Percentiles rank a stretch among this genome's conserved stretches.
Evolutionary conservation across 2,888 invertebrate species (phyloP).

Genomic region (Diplazon laetatorius): DNA sequence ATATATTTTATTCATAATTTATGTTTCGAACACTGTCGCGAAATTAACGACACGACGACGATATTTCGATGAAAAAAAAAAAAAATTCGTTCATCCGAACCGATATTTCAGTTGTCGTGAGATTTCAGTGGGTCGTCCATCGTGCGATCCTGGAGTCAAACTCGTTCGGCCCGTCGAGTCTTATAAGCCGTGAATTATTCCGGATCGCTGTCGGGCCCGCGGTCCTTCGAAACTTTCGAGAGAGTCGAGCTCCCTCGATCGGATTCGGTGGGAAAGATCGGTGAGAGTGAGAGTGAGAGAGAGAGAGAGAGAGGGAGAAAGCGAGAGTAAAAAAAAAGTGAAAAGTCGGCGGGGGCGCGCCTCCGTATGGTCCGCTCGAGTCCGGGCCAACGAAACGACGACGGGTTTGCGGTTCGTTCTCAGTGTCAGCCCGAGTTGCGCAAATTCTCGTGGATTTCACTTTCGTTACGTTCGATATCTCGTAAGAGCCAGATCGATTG

Average conservation of each 20-base stretch:
- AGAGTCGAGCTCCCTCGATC: conserved; percentile 30
- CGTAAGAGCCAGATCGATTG: conserved; percentile 50
- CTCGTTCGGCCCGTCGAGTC: neutral
- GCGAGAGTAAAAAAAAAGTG: conserved; percentile 8
- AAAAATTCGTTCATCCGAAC: no score
- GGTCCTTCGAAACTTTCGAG: conserved; percentile 49
- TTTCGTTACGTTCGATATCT: conserved; percentile 70
- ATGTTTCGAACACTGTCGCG: no score
- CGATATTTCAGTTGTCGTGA: no score
- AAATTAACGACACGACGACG: no score
- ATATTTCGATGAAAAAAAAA: no score
- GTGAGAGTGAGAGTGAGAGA: neutral
- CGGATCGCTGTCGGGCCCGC: conserved; percentile 20
- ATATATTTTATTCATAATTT: no score
- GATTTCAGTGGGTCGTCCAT: conserved; percentile 4
- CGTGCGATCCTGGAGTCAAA: neutral
- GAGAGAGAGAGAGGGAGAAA: neutral
- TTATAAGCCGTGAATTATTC: conserved; percentile 16
- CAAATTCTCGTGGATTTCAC: conserved; percentile 72
- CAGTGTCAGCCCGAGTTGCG: conserved; percentile 74
- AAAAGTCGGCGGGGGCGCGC: conserved; percentile 62
- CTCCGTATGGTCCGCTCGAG: conserved; percentile 56
- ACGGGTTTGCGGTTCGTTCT: conserved; percentile 59
- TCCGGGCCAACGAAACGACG: conserved; percentile 41
- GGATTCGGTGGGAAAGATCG: conserved; percentile 1